Evolutionary conservation across 2,113 vertebrate genomes (phyloP).

Genomic region (Cryptomyrus ogoouensis): DNA sequence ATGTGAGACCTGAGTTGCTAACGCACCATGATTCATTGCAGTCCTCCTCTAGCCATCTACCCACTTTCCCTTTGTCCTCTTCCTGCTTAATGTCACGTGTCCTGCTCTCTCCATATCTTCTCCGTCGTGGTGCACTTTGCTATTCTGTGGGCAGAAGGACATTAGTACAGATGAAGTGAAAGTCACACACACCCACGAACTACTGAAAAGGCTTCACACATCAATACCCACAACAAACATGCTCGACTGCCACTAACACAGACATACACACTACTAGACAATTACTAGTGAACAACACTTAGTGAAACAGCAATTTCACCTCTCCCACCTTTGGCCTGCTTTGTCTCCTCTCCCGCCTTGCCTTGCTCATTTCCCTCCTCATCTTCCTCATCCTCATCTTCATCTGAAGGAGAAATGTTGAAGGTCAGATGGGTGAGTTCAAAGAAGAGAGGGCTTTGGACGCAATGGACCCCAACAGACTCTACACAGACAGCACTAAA

Average conservation of each 20-base stretch:
- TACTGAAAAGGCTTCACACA: neutral
- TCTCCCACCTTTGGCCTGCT: neutral
- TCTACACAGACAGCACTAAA: neutral
- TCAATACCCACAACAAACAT: neutral
- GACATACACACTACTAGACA: neutral
- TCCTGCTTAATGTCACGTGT: neutral
- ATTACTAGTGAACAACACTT: neutral
- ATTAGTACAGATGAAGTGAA: neutral
- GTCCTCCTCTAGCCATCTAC: neutral
- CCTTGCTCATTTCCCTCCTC: conserved; percentile 17
- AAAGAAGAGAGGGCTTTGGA: neutral
- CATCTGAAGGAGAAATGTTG: neutral
- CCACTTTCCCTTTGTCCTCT: neutral
- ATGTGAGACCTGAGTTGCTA: conserved; percentile 10
- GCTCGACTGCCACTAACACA: neutral
- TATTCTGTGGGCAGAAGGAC: neutral
- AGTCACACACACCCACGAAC: neutral
- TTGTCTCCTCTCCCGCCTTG: neutral
- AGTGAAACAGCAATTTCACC: neutral
- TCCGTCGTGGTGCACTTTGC: neutral
- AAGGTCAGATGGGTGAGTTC: neutral
- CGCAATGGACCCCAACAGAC: neutral
- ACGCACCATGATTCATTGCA: neutral
- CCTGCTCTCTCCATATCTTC: neutral
- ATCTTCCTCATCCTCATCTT: conserved; percentile 22